phyloP scores from a whole-genome alignment of 2,113 vertebrate species.

The Actenoides hombroni region DNA sequence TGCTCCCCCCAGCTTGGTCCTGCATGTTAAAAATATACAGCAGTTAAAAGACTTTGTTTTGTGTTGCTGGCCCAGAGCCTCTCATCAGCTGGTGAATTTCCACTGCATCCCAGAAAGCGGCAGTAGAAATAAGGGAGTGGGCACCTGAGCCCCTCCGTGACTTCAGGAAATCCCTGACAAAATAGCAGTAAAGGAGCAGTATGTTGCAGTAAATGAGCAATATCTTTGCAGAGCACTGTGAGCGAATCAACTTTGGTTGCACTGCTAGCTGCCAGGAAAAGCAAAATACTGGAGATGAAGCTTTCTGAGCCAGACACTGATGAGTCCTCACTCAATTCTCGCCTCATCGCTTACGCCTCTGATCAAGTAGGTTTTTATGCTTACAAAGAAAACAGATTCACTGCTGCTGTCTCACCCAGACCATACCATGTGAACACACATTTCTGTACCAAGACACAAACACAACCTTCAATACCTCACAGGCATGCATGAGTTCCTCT shows the following conservation, averaged over 20 bases:
- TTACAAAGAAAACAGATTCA: background rate
- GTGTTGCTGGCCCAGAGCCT: background rate
- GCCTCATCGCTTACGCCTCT: slow-evolving; percentile 89
- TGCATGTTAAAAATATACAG: background rate
- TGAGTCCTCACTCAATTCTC: slow-evolving; percentile 86
- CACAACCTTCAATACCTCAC: background rate
- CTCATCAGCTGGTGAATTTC: background rate
- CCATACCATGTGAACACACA: background rate
- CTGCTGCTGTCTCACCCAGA: background rate
- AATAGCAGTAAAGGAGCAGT: background rate
- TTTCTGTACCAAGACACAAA: background rate
- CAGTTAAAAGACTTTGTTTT: background rate
- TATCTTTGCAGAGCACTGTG: slow-evolving; percentile 84
- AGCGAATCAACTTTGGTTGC: slow-evolving; percentile 93
- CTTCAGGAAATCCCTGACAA: background rate
- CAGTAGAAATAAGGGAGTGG: background rate
- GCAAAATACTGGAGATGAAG: slow-evolving; percentile 86
- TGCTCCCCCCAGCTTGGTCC: background rate
- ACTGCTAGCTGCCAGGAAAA: slow-evolving; percentile 89
- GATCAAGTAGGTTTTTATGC: slow-evolving; percentile 81
- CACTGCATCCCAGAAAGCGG: background rate
- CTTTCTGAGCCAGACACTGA: slow-evolving; percentile 75
- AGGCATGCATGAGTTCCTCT: background rate
- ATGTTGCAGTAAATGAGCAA: background rate
- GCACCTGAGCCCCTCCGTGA: background rate